Base-by-base conservation (phyloP, 2,888 invertebrate species). In the Phymatocera aterrima region DNA sequence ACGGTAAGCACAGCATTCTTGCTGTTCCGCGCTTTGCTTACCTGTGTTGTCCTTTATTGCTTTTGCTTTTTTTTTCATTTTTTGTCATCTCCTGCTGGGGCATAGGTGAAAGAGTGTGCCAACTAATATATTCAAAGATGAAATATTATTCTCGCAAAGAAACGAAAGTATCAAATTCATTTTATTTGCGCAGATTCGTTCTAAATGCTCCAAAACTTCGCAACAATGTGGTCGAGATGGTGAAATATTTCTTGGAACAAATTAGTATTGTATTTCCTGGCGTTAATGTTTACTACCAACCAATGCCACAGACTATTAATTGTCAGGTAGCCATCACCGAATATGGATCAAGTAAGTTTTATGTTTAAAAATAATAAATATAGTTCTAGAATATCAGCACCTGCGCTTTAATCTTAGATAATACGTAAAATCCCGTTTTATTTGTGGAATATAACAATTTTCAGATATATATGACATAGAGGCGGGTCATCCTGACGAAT, bases 181-280 rank as follows among this genome's bases (percentile, higher is more conserved):
- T 68, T 1, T 28, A 2, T 28, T 21, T 51, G 18, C 89, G 34
- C 91, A 96, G 96, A 89, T 93, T 96, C 83, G 92, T 95, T 87
- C 91, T 93, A 81, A 93, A 94, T 88, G 93, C 94, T 2, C 96
- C 96, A 0, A 93, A 94, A 87, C 92, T 96, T 90, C 94, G 94
- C 84, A 94, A 92, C 85, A 93, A 94, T 64, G 83, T 95, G 28
- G 91, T 93, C 86, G 92, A 93, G 84, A 85, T 95, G 83, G 92
- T 93, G 81, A 92, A 93, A 87, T 94, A 93, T 82, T 91, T 95
- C 64, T 89, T 94, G 84, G 92, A 93, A 40, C 93, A 95, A 83
- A 83, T 95, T 72, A 92, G 90, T 57, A 85, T 93, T 43, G 78
- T 93, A 40, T 88, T 93, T 21, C 91, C 91, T 61, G 91, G 92